A percentile compares a stretch with the other conserved stretches of the same genome.
Evolutionary conservation across 2,113 vertebrate genomes (phyloP).

Genomic region (Trichomycterus rosablanca): DNA sequence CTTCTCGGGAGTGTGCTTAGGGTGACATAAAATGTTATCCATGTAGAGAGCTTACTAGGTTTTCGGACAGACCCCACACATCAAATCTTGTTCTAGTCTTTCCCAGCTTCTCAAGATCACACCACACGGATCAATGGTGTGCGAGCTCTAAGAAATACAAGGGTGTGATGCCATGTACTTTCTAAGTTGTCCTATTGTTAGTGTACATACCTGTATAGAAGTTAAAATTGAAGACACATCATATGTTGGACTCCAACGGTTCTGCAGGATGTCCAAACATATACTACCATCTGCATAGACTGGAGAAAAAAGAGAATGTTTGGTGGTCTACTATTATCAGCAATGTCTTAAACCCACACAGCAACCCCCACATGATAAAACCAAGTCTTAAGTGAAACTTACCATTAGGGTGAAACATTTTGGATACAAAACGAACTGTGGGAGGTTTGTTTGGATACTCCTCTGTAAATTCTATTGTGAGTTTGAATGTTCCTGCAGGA

Average conservation of each 20-base stretch:
- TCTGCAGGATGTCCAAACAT: slow-evolving; percentile 99
- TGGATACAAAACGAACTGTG: slow-evolving; percentile 98
- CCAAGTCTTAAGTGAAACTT: slow-evolving; percentile 41
- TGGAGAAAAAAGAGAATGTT: slow-evolving; percentile 50
- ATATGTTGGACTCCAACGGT: slow-evolving; percentile 98
- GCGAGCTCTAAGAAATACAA: too few relatives aligned
- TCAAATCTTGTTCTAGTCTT: too few relatives aligned
- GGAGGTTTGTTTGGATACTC: slow-evolving; percentile 98
- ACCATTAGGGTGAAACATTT: slow-evolving; percentile 99
- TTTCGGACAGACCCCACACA: too few relatives aligned
- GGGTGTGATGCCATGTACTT: too few relatives aligned
- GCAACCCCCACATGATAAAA: background rate
- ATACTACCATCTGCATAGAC: slow-evolving; percentile 99
- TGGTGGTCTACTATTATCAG: background rate
- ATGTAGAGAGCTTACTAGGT: too few relatives aligned
- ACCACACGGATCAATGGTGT: too few relatives aligned
- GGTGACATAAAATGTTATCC: too few relatives aligned
- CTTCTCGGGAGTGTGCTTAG: too few relatives aligned
- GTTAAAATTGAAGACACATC: slow-evolving; percentile 99
- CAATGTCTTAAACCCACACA: too few relatives aligned
- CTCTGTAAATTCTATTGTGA: slow-evolving; percentile 99
- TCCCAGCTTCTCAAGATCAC: too few relatives aligned
- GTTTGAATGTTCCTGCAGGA: slow-evolving; percentile 90
- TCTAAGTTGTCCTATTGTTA: too few relatives aligned
- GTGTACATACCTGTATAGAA: slow-evolving; percentile 88